Evolutionary conservation across 2,113 vertebrate genomes (phyloP).

Genomic region (Desmodus rotundus): DNA sequence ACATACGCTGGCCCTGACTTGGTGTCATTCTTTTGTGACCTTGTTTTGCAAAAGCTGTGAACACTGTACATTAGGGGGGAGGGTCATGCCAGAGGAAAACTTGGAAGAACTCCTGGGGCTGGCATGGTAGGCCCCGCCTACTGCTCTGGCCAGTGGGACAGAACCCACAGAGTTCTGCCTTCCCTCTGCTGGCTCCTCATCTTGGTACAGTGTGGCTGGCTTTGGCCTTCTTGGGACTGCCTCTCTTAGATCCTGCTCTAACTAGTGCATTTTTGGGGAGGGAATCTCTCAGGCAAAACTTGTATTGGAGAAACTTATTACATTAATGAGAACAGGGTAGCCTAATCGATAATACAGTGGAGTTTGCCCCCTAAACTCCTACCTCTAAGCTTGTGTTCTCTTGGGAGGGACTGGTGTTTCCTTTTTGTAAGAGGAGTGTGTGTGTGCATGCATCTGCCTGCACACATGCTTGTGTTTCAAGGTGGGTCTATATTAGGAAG

Average conservation of each 20-base stretch:
- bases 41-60: background rate
- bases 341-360: background rate
- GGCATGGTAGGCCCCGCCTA: background rate
- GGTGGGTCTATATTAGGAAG: background rate
- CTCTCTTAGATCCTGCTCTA: background rate
- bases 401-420: background rate
- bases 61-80: background rate
- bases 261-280: background rate
- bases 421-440: background rate
- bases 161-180: background rate
- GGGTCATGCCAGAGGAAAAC: background rate
- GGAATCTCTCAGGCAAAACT: background rate
- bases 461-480: rapidly evolving
- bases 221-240: background rate
- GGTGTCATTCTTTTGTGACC: background rate
- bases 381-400: background rate
- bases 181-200: background rate
- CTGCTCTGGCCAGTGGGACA: background rate
- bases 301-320: background rate
- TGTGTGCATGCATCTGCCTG: rapidly evolving
- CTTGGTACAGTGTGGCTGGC: background rate
- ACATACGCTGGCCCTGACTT: background rate
- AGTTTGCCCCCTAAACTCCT: background rate
- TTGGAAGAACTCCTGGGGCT: background rate
- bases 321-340: background rate